Conservation (phyloP, 2,797 vertebrate species). For the Pangasius macronema region DNA sequence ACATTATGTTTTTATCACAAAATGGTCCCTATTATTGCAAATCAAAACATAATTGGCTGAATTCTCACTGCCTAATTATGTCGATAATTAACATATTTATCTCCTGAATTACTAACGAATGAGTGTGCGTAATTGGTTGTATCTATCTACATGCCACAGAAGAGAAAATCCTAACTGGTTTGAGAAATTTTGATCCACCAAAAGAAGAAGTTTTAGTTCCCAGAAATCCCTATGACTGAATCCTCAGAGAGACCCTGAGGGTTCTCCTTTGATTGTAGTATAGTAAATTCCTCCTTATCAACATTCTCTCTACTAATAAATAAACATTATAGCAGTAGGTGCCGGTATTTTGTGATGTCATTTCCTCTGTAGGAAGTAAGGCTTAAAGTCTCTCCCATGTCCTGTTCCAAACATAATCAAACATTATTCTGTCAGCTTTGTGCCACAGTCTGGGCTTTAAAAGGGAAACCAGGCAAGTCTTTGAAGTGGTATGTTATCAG, state of each 20-base stretch:
- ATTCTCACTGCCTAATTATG: background rate
- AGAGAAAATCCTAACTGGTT: background rate
- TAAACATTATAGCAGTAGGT: background rate
- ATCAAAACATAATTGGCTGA: background rate
- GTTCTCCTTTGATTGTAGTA: background rate
- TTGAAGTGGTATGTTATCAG: constrained; percentile 38
- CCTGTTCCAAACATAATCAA: constrained; percentile 23
- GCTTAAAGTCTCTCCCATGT: constrained; percentile 51
- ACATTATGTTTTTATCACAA: background rate
- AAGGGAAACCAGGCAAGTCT: constrained; percentile 46
- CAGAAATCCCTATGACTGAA: background rate
- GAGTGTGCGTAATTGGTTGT: background rate
- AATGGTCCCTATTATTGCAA: background rate
- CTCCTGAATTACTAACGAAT: background rate
- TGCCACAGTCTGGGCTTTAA: constrained; percentile 27
- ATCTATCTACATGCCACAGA: background rate
- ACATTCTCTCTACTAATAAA: background rate
- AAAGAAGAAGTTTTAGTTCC: background rate
- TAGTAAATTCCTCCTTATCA: background rate
- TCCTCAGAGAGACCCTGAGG: background rate
- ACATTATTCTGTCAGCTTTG: background rate
- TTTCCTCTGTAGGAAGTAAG: constrained; percentile 41
- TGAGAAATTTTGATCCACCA: background rate
- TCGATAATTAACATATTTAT: background rate
- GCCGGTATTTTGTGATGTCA: background rate